Conservation (phyloP, 2,113 vertebrate genomes). For the Chionomys nivalis region DNA sequence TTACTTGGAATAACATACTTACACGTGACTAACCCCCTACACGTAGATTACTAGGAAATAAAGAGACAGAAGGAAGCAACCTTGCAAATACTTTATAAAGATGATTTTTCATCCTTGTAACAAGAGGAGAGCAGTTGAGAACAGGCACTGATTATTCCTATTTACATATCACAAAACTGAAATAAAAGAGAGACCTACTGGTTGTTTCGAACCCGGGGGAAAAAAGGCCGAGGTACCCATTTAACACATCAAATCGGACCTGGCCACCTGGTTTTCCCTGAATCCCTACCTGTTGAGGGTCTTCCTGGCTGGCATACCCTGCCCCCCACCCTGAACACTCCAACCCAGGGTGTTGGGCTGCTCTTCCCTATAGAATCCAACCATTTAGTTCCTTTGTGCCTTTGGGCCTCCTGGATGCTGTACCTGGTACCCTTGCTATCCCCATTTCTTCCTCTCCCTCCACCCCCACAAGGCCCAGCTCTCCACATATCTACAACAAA, state of each 20-base stretch:
- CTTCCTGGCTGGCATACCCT: not conserved
- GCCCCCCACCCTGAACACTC: not conserved
- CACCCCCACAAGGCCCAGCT: not conserved
- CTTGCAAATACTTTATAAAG: slow-evolving; percentile 11
- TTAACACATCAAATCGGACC: not conserved
- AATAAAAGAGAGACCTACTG: not conserved
- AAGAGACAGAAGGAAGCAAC: not conserved
- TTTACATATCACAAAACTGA: slow-evolving; percentile 39
- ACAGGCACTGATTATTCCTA: slow-evolving; percentile 9
- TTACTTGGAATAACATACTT: not conserved
- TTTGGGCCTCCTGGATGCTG: not conserved
- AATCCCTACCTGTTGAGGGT: not conserved
- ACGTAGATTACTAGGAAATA: not conserved
- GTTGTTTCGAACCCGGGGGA: not conserved
- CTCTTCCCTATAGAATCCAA: not conserved
- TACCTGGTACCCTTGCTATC: not conserved
- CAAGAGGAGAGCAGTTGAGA: not conserved
- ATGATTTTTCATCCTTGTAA: slow-evolving; percentile 21
- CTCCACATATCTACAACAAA: no score
- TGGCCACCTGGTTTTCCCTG: not conserved
- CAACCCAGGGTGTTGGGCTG: not conserved
- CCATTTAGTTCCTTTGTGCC: not conserved
- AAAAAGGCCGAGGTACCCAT: not conserved
- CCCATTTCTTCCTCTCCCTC: not conserved
- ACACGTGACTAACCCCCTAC: not conserved